Conservation (phyloP, 2,113 vertebrate species). For the Nansenia antarctica region DNA sequence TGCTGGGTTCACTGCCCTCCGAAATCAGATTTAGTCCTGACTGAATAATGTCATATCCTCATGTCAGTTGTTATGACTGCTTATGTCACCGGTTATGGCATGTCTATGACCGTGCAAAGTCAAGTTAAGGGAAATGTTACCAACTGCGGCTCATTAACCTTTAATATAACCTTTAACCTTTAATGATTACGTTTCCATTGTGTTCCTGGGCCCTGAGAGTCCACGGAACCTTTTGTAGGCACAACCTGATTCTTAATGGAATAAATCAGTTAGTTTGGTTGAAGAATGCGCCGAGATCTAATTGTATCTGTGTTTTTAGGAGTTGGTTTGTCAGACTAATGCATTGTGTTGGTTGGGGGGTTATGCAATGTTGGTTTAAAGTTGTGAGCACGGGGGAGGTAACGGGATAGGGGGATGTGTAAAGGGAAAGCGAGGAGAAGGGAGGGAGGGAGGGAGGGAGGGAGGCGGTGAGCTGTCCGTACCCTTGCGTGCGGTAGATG, state of each 20-base stretch:
- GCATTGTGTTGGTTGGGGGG: neutral
- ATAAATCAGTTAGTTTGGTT: neutral
- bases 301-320: slow-evolving; percentile 2
- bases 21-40: neutral
- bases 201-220: neutral
- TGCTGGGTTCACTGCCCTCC: too few species aligned
- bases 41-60: neutral
- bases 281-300: neutral
- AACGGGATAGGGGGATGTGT: neutral
- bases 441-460: neutral
- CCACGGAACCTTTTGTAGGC: neutral
- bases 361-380: neutral
- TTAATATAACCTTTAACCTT: neutral
- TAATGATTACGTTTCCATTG: neutral
- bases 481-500: slow-evolving; percentile 24
- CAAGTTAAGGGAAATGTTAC: neutral
- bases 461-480: neutral
- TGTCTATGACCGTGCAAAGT: neutral
- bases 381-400: neutral
- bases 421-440: neutral
- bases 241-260: neutral
- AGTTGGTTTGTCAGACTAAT: neutral
- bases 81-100: neutral
- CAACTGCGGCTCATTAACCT: neutral
- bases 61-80: neutral